Base-by-base conservation (phyloP, 2,113 vertebrate genomes). In the Nycticorax nycticorax region DNA sequence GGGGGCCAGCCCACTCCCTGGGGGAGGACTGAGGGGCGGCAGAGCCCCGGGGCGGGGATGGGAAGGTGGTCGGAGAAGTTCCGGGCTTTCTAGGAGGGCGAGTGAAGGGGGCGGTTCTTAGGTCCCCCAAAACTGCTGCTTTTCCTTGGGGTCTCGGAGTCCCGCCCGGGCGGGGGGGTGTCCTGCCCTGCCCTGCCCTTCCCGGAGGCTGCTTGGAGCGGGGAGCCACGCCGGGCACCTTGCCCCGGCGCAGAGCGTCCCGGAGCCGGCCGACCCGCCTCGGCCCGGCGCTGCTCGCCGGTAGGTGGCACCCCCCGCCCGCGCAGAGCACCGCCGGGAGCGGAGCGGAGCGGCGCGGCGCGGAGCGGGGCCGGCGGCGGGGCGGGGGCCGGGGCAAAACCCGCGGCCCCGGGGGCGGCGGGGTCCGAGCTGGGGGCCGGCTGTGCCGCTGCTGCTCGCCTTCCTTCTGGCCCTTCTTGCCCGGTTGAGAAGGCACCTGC, bases 271-370 rank as follows among this genome's bases (percentile, higher is more conserved):
- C 14, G 6, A 12, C 4, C 41, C n/a, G 33, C 37, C 63, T 39
- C 26, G 6, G 10, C 8, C 17, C 23, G 32, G 32, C 33, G 7
- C 50, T 74, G 17, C 19, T 56, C 32, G 85, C 96, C 96, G 66
- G 93, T 95, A 96, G 96, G 57, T 95, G 96, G 96, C 96, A 85
- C 50, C 69, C 19, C 74, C 32, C 22, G 56, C 26, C 94, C 85
- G 88, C 82, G 19, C 64, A 88, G 82, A 45, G 69, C 66, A 7
- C 2, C 14, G 52, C 74, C 81, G 12, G 45, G 3, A 43, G 88
- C 28, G 48, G 35, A 19, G 73, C 24, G 14, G 20, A 22, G 56
- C 47, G 30, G 39, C 28, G 59, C 26, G 33, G 39, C 5, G 17
- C 10, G 37, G 37, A 20, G 37, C 24, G 37, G 37, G 23, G 37